Base-by-base conservation (phyloP, 2,888 invertebrate species). In the Catocala fraxini region DNA sequence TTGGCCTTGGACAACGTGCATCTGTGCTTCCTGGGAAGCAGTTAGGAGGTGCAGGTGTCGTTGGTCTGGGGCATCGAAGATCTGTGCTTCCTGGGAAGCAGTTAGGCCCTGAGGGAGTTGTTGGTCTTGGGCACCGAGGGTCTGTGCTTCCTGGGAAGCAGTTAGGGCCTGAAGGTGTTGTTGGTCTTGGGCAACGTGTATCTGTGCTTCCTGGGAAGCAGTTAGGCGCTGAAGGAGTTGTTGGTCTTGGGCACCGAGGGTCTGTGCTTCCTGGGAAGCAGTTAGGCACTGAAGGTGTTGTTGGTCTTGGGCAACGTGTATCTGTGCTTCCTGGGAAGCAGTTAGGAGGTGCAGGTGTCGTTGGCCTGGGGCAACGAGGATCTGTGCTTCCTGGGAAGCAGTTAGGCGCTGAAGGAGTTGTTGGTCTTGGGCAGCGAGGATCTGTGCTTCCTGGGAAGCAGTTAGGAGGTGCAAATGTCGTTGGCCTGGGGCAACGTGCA, bases 1-100 rank as follows among this genome's bases (percentile, higher is more conserved):
- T 76, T 0, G 75, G 75, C 63, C 63, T 56, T 0, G 75, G 74
- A 6, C 85, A 86, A 4, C 82, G 68, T 0, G 84, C 72, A 25
- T 82, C 79, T 0, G 67, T 59, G 5, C 70, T 70, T 0, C 82
- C 81, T 0, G 79, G 81, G 52, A 79, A 86, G 51, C 88, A 88
- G 0, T 53, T 69, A 5, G 80, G 78, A 39, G 70, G 56, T 7
- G 63, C 60, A 9, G 70, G 70, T 0, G 77, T 69, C 0, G 80
- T 75, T 13, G 84, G 80, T 48, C 65, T 66, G 0, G 86, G 87
- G 52, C 87, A 88, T 10, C 86, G 59, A 9, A 83, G 81, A 39
- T 89, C 88, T 0, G 70, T 68, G 7, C 71, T 75, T 3, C 85
- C 83, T 0, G 78, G 83, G 51, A 48, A 82, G 41, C 82, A 83